phyloP scores from a whole-genome alignment of 2,113 vertebrate species.

The Aspiorhynchus laticeps region DNA sequence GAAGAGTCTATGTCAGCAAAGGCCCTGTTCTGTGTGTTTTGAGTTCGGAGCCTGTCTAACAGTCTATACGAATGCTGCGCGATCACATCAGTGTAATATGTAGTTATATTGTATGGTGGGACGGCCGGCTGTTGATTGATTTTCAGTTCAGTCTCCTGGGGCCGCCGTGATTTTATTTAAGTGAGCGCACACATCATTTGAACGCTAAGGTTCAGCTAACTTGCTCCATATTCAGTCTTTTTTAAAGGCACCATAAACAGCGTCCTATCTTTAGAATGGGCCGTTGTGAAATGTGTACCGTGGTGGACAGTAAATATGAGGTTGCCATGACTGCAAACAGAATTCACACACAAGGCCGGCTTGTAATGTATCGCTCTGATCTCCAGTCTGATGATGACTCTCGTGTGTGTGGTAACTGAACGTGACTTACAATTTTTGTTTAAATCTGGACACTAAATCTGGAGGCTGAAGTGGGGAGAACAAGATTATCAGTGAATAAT shows the following conservation, averaged over 20 bases:
- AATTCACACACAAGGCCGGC: conserved; percentile 25
- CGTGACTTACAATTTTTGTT: neutral
- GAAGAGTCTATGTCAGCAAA: conserved; percentile 29
- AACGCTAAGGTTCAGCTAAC: conserved; percentile 54
- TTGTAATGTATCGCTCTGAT: conserved; percentile 20
- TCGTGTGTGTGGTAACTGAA: conserved; percentile 4
- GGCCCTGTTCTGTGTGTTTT: conserved; percentile 3
- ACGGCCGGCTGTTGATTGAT: conserved; percentile 64
- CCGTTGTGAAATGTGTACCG: conserved; percentile 59
- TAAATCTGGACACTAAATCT: neutral
- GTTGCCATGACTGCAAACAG: conserved; percentile 41
- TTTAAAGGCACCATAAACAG: conserved; percentile 73
- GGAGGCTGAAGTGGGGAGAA: neutral
- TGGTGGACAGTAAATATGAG: conserved; percentile 68
- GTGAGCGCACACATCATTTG: conserved; percentile 58
- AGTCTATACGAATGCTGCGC: conserved; percentile 37
- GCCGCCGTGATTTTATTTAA: conserved; percentile 68
- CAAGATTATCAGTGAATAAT: neutral
- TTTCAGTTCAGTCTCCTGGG: conserved; percentile 54
- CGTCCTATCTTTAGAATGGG: conserved; percentile 69
- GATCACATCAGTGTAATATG: conserved; percentile 52
- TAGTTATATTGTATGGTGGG: conserved; percentile 57
- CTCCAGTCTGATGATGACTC: neutral
- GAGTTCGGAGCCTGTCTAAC: conserved; percentile 39
- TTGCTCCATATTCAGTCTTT: conserved; percentile 63